Base-by-base conservation (phyloP, 2,797 vertebrate genomes). In the Poliocrania exsul region DNA sequence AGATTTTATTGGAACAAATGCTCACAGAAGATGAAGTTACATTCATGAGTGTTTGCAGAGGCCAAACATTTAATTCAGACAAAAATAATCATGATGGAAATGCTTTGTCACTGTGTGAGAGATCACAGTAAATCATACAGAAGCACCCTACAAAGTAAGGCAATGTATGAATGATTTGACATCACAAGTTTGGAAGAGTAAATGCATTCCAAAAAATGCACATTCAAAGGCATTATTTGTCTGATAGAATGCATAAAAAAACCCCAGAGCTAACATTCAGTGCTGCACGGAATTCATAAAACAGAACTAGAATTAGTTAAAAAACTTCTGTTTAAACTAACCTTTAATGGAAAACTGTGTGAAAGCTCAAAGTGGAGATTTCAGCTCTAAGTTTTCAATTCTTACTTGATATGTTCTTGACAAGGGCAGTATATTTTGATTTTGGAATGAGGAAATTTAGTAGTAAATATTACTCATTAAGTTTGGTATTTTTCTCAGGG, bases 1-100 rank as follows among this genome's bases (percentile, higher is more conserved):
- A 37, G 49, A 47, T 91, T 79, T 88, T 78, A 58, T 47, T 72
- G 58, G 44, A 91, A 88, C 23, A 84, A 95, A 83, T n/a, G 6
- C 4, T 79, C 47, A 62, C 7, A 84, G 40, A 94, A 83, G 90
- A 86, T 57, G 15, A 95, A 81, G 57, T 69, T 86, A 72, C 65
- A 92, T 53, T 42, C 74, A 79, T 15, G 25, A 72, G 10, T 67
- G 51, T 89, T 93, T 95, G 60, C 60, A 80, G 54, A 86, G 18
- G 23, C 16, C 37, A 73, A 70, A 70, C 8, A 47, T 79, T 75
- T 90, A 72, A 81, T 75, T 92, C 31, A 64, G 54, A 28, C 10
- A 81, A 87, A 92, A 81, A 66, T 61, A 61, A 51, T 74, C 8
- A 46, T 50, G 40, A 33, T 17, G 53, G 28, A 88, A 96, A 80